A percentile compares a stretch with the other conserved stretches of the same genome.
Evolutionary conservation across 2,888 invertebrate genomes (phyloP).

Genomic region (Nudaria mundana): DNA sequence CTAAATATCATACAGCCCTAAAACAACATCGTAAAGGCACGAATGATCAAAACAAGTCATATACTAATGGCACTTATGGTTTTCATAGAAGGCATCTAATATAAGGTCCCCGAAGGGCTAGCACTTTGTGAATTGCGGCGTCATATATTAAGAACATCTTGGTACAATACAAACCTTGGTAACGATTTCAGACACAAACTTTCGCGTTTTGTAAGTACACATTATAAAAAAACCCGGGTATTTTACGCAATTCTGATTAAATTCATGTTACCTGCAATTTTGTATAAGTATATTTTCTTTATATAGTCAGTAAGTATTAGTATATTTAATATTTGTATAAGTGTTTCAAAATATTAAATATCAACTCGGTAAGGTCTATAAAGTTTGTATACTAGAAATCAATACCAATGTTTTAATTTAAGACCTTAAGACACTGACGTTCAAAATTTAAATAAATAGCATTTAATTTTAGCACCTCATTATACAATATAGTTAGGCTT

Average conservation of each 20-base stretch:
- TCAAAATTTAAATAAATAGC: constrained; percentile 14
- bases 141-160: no score
- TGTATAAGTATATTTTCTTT: no score
- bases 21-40: constrained; percentile 40
- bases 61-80: constrained; percentile 33
- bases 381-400: neutral
- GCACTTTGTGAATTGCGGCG: constrained; percentile 56
- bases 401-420: constrained; percentile 7
- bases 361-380: no score
- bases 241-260: no score
- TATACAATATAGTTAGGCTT: constrained; percentile 9
- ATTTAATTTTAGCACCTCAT: constrained; percentile 27
- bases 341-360: no score
- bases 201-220: no score
- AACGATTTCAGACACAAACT: constrained; percentile 8
- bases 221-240: no score
- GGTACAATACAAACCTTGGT: no score
- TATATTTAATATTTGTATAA: no score
- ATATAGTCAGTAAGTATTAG: no score
- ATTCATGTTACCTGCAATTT: no score
- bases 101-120: constrained; percentile 50
- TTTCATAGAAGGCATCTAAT: constrained; percentile 39
- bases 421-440: constrained; percentile 29
- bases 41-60: constrained; percentile 22
- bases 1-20: constrained; percentile 17